Evolutionary conservation across 2,113 vertebrate genomes (phyloP).

Genomic region (Camelus bactrianus): DNA sequence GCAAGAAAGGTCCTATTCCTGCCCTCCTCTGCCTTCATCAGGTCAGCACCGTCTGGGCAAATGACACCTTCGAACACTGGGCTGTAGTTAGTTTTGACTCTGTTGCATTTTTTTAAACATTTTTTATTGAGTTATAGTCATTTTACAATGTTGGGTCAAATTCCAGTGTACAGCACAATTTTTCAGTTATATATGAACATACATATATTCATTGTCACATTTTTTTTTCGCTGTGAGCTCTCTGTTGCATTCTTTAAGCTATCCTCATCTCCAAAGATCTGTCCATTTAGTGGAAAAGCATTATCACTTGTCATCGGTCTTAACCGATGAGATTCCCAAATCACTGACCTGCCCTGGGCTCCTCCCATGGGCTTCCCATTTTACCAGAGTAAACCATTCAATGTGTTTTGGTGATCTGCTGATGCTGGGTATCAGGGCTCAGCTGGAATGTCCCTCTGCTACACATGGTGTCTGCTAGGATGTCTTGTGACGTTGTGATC

Average conservation of each 20-base stretch:
- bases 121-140: too few species aligned
- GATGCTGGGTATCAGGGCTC: background rate
- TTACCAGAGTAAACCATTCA: background rate
- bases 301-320: background rate
- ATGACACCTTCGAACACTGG: background rate
- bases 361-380: background rate
- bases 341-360: background rate
- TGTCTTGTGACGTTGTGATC: background rate
- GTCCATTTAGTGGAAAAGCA: background rate
- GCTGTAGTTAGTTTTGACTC: background rate
- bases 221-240: too few species aligned
- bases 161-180: too few species aligned
- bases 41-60: background rate
- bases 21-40: background rate
- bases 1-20: background rate
- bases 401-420: background rate
- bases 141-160: too few species aligned
- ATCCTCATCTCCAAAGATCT: background rate
- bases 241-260: background rate
- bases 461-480: background rate
- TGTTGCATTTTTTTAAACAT: background rate
- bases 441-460: background rate
- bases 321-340: background rate
- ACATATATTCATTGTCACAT: too few species aligned
- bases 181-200: too few species aligned